phyloP scores from a whole-genome alignment of 2,113 vertebrate species.

The Pycnonotus jocosus region DNA sequence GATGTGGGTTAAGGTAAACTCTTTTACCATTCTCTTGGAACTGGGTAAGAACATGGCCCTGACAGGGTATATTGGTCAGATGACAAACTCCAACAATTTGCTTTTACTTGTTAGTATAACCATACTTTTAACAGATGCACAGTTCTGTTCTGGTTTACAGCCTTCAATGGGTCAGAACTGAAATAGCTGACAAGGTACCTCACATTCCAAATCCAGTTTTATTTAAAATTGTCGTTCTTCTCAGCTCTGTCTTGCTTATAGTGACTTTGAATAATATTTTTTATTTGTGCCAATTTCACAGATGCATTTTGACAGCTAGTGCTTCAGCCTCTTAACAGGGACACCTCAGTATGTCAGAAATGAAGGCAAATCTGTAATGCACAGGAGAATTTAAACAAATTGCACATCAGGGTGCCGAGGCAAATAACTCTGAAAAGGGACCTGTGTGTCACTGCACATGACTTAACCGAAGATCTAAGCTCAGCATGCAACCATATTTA shows the following conservation, averaged over 20 bases:
- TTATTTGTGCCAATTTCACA: background rate
- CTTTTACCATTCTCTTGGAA: background rate
- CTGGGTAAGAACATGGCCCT: background rate
- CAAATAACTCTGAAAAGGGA: background rate
- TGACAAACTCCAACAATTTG: background rate
- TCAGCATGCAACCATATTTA: background rate
- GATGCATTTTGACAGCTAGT: background rate
- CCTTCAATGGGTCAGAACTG: background rate
- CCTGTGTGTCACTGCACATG: background rate
- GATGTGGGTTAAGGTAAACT: background rate
- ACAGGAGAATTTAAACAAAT: background rate
- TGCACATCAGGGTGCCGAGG: background rate
- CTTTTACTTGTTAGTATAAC: background rate
- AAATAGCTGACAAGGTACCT: background rate
- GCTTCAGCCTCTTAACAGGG: background rate
- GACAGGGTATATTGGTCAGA: background rate
- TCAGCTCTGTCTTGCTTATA: background rate
- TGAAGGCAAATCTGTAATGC: background rate
- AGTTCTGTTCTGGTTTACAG: background rate
- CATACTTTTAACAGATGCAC: background rate
- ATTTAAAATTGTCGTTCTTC: background rate
- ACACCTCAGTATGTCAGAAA: background rate
- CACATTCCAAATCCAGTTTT: background rate
- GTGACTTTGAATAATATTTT: background rate
- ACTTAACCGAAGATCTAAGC: background rate